A percentile compares a stretch with the other conserved stretches of the same genome.
These are phyloP conservation scores for Campoletis sonorensis DNA, from an alignment of 1,140 invertebrate genomes.

Conservation along the genomic window DNA sequence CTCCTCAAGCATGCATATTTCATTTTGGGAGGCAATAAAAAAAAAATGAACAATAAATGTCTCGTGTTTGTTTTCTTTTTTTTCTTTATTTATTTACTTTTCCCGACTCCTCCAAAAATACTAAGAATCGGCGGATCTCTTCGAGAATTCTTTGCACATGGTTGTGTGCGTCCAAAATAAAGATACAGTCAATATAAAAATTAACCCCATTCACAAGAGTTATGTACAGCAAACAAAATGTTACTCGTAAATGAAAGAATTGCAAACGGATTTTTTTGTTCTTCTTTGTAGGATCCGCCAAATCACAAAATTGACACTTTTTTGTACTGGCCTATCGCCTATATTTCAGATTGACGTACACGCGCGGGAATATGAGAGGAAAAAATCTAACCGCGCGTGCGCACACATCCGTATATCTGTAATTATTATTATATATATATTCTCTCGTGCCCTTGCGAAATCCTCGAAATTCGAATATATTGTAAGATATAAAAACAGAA, in stretches of 20 bases:
- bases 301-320: no score
- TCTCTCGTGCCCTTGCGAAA: background rate
- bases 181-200: no score
- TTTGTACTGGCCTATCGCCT: constrained; percentile 35
- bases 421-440: background rate
- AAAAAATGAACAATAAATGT: background rate
- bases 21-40: constrained; percentile 32
- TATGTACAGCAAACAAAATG: no score
- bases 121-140: no score
- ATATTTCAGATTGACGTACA: constrained; percentile 64
- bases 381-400: constrained; percentile 39
- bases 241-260: background rate
- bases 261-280: constrained; percentile 6
- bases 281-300: background rate
- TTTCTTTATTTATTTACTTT: constrained; percentile 20
- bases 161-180: no score
- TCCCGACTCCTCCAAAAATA: background rate
- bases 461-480: constrained; percentile 16
- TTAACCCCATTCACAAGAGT: no score
- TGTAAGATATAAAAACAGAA: constrained; percentile 1
- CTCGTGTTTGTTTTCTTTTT: background rate
- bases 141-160: no score
- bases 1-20: constrained; percentile 29
- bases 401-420: constrained; percentile 52
- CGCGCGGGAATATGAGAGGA: constrained; percentile 13